Base-by-base conservation (phyloP, 1,140 invertebrate genomes). In the Aphelinus atriplicis region DNA sequence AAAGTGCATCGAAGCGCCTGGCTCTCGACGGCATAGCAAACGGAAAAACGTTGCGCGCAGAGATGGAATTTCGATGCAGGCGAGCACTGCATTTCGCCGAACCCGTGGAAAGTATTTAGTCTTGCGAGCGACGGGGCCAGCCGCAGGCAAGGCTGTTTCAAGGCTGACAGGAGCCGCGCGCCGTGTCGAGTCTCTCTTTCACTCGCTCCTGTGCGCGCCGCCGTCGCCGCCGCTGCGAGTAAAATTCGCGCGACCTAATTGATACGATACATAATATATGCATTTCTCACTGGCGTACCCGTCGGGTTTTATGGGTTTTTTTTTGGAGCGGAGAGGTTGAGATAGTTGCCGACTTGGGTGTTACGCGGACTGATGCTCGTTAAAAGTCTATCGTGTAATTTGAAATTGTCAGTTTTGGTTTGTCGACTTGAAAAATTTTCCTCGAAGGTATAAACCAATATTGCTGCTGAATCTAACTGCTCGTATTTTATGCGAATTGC, bases 61-160 rank as follows among this genome's bases (percentile, higher is more conserved):
- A 58, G 9, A 58, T 26, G 57, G 6, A 26, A 42, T 58, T 58
- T 60, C 42, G 58, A 43, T 4, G 26, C 2, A 43, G n/a, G 2
- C 5, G 0, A 26, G 42, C 58, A 43, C 45, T 5, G 58, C 45
- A 7, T 60, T 43, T 45, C 58, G 5, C 58, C 42, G 58, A 60
- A 26, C 26, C 26, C 45, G 45, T 60, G 58, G 58, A 60, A 60
- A 60, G 58, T 60, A n/a, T n/a, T n/a, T n/a, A 26, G 42, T 2
- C 45, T 43, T 68, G 71, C 63, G 78, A 71, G 69, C 67, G 66
- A 73, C 71, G 71, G n/a, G n/a, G 65, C 65, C 71, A 79, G 80
- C 80, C 80, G 74, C 75, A 71, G 76, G 77, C 81, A 81, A 82
- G 81, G 81, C 76, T 82, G 76, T 71, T 60, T 70, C 81, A 82